Base-by-base conservation (phyloP, 2,797 vertebrate species). In the Gadopsis bispinosus region DNA sequence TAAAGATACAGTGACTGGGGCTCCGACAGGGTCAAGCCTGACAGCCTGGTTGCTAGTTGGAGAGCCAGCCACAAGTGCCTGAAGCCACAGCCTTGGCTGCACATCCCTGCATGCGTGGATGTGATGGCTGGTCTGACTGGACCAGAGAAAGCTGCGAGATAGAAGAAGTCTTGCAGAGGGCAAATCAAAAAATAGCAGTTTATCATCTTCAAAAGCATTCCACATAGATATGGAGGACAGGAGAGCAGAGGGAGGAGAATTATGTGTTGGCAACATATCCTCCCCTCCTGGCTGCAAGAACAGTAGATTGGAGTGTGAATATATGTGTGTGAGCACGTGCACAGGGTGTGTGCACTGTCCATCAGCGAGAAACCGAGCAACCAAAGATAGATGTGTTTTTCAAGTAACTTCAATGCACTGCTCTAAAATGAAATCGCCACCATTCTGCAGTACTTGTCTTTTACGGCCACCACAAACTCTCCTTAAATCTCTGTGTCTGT, bases 181-280 rank as follows among this genome's bases (percentile, higher is more conserved):
- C 67, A 88, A 84, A 62, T 31, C 47, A 16, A 70, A 68, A 80
- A 88, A 80, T 59, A 79, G 68, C 65, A 76, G 61, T 87, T 87
- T 84, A 86, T 90, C 83, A 69, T 73, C 75, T 80, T 87, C 78
- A 87, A 87, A 89, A 68, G 77, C 62, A 73, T 86, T 85, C 72
- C 67, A 59, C 63, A 51, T 54, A 81, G 75, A 88, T 82, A 76
- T 64, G 69, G 75, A 76, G 56, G 51, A 67, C 58, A 60, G 70
- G 26, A 61, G 54, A 71, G 60, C 41, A 35, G 31, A 55, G 51
- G 80, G 76, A 79, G 69, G 76, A 70, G 53, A 81, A 76, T 81
- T 72, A 73, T 43, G 45, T 75, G 62, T 74, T 85, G 69, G 76
- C 74, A 90, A 79, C 73, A 83, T 41, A 77, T 87, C 68, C 81